Conservation (phyloP, 64 coral and sea anemone genomes). For the Stichodactyla helianthus region DNA sequence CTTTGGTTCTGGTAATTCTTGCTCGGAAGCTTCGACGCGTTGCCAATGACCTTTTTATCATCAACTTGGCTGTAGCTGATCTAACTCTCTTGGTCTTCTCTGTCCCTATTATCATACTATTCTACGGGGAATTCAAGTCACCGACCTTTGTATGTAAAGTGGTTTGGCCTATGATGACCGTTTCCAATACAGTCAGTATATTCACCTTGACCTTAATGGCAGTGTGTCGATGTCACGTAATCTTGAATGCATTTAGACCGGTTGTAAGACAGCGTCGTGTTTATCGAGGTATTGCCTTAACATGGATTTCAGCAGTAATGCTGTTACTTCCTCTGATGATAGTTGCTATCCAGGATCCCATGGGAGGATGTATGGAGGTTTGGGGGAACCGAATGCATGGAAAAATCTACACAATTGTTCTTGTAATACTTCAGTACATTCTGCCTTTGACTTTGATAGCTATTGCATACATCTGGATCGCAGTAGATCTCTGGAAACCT, state of each 20-base stretch:
- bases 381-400: conserved; percentile 24
- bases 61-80: conserved; percentile 59
- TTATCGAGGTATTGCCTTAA: conserved; percentile 14
- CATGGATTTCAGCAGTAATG: conserved; percentile 27
- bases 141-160: conserved; percentile 43
- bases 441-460: conserved; percentile 37
- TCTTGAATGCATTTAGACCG: conserved; percentile 47
- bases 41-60: conserved; percentile 56
- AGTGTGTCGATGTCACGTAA: conserved; percentile 60
- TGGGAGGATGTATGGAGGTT: conserved; percentile 50
- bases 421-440: conserved; percentile 49
- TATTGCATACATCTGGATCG: conserved; percentile 54
- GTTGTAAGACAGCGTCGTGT: conserved; percentile 25
- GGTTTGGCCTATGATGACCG: conserved; percentile 66
- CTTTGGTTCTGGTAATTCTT: conserved; percentile 49
- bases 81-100: conserved; percentile 50
- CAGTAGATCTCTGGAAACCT: conserved; percentile 47
- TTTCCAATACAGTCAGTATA: conserved; percentile 64
- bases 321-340: conserved; percentile 43
- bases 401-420: conserved; percentile 21
- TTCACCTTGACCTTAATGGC: conserved; percentile 66
- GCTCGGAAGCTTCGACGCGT: conserved; percentile 30
- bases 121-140: conserved; percentile 42
- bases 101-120: conserved; percentile 41
- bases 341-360: conserved; percentile 17